phyloP scores from a whole-genome alignment of 64 coral and sea anemone species.

The Porites lutea region DNA sequence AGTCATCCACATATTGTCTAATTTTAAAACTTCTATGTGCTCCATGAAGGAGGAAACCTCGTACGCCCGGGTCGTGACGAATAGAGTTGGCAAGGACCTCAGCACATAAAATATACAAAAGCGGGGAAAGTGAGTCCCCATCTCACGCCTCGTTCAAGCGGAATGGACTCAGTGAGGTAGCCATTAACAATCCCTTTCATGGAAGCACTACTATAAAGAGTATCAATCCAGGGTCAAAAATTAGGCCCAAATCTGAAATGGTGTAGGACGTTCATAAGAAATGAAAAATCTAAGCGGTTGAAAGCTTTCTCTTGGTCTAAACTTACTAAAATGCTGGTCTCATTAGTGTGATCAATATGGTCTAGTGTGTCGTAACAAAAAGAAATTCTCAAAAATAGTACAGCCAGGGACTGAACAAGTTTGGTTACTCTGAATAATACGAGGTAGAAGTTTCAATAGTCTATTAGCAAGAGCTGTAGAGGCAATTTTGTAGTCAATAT shows the following conservation, averaged over 20 bases:
- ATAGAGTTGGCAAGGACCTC: neutral
- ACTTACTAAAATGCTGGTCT: too few relatives aligned
- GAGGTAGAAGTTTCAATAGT: neutral
- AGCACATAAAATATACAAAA: neutral
- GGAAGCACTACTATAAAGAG: neutral
- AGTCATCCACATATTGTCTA: neutral
- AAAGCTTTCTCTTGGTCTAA: too few relatives aligned
- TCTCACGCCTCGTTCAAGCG: neutral
- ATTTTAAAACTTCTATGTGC: neutral
- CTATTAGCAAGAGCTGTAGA: conserved; percentile 2
- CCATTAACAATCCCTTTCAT: neutral
- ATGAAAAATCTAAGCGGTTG: too few relatives aligned
- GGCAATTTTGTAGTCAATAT: conserved; percentile 33
- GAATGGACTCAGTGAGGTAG: neutral
- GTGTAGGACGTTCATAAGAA: neutral
- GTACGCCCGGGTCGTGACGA: neutral
- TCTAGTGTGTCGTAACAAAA: neutral
- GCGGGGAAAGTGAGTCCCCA: neutral
- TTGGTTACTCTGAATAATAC: conserved; percentile 8
- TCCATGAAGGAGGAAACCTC: neutral
- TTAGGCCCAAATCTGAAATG: neutral
- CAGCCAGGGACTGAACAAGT: neutral
- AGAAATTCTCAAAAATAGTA: neutral
- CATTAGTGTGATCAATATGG: neutral
- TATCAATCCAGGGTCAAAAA: neutral